Evolutionary conservation across 2,113 vertebrate species (phyloP), one percentile per base, ranked within the genome.

Genomic region (Eulemur macaco): DNA sequence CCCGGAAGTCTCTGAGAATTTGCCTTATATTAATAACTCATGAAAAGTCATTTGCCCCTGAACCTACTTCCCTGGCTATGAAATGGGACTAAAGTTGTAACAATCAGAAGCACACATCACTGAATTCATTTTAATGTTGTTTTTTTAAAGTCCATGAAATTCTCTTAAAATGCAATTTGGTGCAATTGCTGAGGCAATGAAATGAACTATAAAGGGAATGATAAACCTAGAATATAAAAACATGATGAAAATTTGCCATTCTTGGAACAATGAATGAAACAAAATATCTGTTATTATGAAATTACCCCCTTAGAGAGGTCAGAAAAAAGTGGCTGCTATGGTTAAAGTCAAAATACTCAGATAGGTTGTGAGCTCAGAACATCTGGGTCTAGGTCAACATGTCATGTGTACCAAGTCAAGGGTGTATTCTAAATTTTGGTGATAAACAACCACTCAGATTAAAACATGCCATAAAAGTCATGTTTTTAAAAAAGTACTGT

Each of bases 391-490:
- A 78, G 84, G 88, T 91, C 93, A 96, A 80, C 34, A 77, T 66
- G 91, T 86, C 78, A 96, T 76, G 39, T 71, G 29, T 82, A 83
- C 71, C 64, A 45, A 92, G 56, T 88, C 66, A 86, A 92, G 56
- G 20, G n/a, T 29, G 17, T 92, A 56, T 95, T 93, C 77, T 95
- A 58, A 96, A 87, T 92, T 92, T 92, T 85, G 52, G 52, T 93
- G 29, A 89, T 91, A 94, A 97, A 97, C 25, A 92, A 64, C n/a
- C 39, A 77, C 17, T 66, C 58, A 93, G 80, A 94, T 95, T 86
- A 91, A 97, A 97, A 81, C 39, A 91, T 74, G 54, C 73, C 83
- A 93, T 96, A 92, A 96, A 96, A 94, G 68, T n/a, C n/a, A 77
- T 92, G 37, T 86, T 95, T 94, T 96, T 13, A 86, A 73, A 47